Conservation (phyloP, 2,888 invertebrate genomes). For the Trissolcus japonicus region DNA sequence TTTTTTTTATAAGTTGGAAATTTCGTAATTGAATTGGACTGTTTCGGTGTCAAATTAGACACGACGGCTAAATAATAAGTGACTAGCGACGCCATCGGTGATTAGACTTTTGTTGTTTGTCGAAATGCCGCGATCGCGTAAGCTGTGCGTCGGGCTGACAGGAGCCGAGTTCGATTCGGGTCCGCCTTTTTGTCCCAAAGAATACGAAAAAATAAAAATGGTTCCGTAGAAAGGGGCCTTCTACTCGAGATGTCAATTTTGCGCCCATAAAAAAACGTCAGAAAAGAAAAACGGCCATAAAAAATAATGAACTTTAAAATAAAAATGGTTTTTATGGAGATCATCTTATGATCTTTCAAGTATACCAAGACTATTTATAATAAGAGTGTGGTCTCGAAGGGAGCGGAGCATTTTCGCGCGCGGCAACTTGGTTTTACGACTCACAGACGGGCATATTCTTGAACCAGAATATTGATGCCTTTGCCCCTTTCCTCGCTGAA, state of each 20-base stretch:
- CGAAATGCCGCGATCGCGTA: slow-evolving; percentile 7
- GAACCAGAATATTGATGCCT: slow-evolving; percentile 57
- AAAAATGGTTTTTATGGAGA: slow-evolving; percentile 47
- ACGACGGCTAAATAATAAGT: slow-evolving; percentile 7
- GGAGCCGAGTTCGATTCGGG: slow-evolving; percentile 1
- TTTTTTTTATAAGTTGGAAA: too few species aligned
- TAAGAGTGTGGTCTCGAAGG: slow-evolving; percentile 40
- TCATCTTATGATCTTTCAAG: slow-evolving; percentile 46
- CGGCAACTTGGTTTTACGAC: slow-evolving; percentile 52
- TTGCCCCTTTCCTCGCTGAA: slow-evolving; percentile 32
- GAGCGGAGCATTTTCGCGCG: slow-evolving; percentile 51
- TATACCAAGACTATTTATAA: slow-evolving; percentile 52
- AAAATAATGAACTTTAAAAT: slow-evolving; percentile 48
- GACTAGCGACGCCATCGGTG: slow-evolving; percentile 9
- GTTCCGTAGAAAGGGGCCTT: slow-evolving; percentile 10
- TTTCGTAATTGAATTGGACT: too few species aligned
- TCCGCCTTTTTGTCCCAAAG: slow-evolving; percentile 6
- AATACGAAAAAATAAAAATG: slow-evolving; percentile 35
- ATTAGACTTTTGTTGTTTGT: slow-evolving; percentile 5
- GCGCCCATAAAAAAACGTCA: slow-evolving; percentile 15
- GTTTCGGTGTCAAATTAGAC: too few species aligned
- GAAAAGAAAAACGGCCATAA: slow-evolving; percentile 41
- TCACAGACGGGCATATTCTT: slow-evolving; percentile 50
- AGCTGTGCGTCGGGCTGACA: too few species aligned
- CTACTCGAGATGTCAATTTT: slow-evolving; percentile 8